phyloP scores from a whole-genome alignment of 2,888 invertebrate genomes.

The Epiblema foenella region DNA sequence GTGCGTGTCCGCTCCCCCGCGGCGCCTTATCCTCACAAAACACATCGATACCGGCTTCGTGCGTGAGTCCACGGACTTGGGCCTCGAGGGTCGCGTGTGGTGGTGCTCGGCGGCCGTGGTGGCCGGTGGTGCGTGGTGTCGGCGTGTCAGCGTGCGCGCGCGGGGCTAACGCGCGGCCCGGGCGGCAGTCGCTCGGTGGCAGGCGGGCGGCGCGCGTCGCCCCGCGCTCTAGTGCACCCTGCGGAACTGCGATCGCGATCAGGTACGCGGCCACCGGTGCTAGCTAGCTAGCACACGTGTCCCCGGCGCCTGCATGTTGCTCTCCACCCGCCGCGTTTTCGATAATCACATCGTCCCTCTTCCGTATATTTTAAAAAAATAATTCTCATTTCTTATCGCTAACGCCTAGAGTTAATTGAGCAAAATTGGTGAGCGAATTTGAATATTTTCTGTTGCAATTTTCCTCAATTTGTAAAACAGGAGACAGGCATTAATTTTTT shows the following conservation, averaged over 20 bases:
- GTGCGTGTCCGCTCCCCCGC: constrained; percentile 63
- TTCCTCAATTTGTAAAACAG: constrained; percentile 24
- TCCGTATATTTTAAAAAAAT: constrained; percentile 46
- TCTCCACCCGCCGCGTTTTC: constrained; percentile 64
- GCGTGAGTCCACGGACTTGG: constrained; percentile 69
- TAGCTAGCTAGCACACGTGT: constrained; percentile 59
- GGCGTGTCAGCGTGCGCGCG: constrained; percentile 63
- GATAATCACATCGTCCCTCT: constrained; percentile 47
- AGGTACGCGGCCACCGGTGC: constrained; percentile 59
- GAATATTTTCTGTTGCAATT: constrained; percentile 29
- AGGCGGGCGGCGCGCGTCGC: constrained; percentile 79
- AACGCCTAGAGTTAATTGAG: constrained; percentile 48
- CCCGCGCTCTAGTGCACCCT: constrained; percentile 66
- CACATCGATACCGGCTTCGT: constrained; percentile 81
- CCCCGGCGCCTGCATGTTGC: constrained; percentile 67
- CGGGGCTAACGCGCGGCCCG: constrained; percentile 71
- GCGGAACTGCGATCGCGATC: constrained; percentile 69
- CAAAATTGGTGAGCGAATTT: constrained; percentile 49
- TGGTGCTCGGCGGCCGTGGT: constrained; percentile 49
- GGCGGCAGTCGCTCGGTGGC: constrained; percentile 81
- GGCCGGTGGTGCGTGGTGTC: constrained; percentile 54
- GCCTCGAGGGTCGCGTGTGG: constrained; percentile 57
- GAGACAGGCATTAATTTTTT: constrained; percentile 16
- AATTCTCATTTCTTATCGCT: constrained; percentile 45
- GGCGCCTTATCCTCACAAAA: constrained; percentile 59